Evolutionary conservation across 2,888 invertebrate species (phyloP).

Genomic region (Mythimna albipuncta): DNA sequence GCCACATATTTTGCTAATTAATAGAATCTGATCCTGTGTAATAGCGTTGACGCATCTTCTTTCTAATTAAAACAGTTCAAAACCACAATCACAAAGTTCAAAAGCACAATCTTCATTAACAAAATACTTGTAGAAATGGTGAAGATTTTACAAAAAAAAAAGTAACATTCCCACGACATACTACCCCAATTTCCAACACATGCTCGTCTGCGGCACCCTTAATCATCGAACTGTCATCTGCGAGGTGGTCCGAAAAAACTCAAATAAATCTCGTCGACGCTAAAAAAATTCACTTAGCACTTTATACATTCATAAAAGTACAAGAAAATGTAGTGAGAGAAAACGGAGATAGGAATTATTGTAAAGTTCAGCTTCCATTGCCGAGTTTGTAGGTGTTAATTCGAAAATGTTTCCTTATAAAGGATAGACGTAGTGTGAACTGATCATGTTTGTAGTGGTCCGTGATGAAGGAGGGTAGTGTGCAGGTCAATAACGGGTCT

Average conservation of each 20-base stretch:
- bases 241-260: slow-evolving; percentile 77
- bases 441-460: slow-evolving; percentile 57
- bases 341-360: slow-evolving; percentile 35
- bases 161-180: slow-evolving; percentile 59
- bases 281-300: slow-evolving; percentile 77
- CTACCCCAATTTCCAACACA: slow-evolving; percentile 67
- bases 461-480: slow-evolving; percentile 67
- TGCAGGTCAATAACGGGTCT: slow-evolving; percentile 81
- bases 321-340: slow-evolving; percentile 32
- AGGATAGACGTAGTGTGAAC: slow-evolving; percentile 63
- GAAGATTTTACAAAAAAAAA: neutral
- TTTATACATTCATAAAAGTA: slow-evolving; percentile 69
- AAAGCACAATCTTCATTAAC: neutral
- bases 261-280: slow-evolving; percentile 62
- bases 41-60: too few relatives aligned
- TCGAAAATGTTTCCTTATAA: slow-evolving; percentile 31
- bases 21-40: too few relatives aligned
- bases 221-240: slow-evolving; percentile 71
- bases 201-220: slow-evolving; percentile 69
- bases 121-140: neutral
- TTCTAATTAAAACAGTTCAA: neutral
- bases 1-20: too few relatives aligned
- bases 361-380: slow-evolving; percentile 56
- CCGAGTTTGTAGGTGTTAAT: slow-evolving; percentile 45
- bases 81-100: too few relatives aligned